Base-by-base conservation (phyloP, 2,113 vertebrate genomes). In the Odobenus rosmarus region DNA sequence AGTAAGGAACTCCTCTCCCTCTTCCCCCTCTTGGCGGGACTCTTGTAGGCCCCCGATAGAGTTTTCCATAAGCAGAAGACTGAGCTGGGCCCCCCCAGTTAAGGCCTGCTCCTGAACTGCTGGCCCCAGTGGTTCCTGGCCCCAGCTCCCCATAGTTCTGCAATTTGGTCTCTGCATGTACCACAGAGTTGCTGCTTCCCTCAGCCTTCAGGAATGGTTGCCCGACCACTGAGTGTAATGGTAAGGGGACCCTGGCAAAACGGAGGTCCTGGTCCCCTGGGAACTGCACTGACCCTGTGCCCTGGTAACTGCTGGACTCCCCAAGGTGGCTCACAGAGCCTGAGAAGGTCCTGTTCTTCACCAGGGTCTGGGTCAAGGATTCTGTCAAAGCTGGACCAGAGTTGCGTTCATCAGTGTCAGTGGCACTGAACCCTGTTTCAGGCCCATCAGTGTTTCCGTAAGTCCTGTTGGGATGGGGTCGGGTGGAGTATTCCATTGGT, bases 251-350 rank as follows among this genome's bases (percentile, higher is more conserved):
- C 76, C 99, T 99, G 98, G 99, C 98, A 97, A 99, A 99, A 90
- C 99, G 99, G 74, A 99, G 99, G 98, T 99, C 99, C 99, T 99
- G 99, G 98, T 99, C 99, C 97, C 99, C 99, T 2, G 99, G 99
- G 97, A 99, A 99, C 97, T 99, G 99, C 84, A 99, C 92, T 79
- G 99, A 99, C 95, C 99, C 99, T 76, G 99, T 98, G 97, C 99
- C 99, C 98, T 99, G 99, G 99, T 99, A 99, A 98, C 0, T 98
- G 98, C 98, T 99, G 61, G 98, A 98, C 98, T 99, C 99, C 97
- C 98, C 99, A 67, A 98, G 98, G 97, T 99, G 99, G 98, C 99
- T 99, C 98, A 99, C 96, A 94, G 99, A 99, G 98, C 98, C 98
- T 97, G 99, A 98, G 98, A 99, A 99, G 98, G 99, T 99, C 97